These are phyloP conservation scores for Altica lythri DNA, from an alignment of 2,888 invertebrate genomes.

Conservation along the genomic window DNA sequence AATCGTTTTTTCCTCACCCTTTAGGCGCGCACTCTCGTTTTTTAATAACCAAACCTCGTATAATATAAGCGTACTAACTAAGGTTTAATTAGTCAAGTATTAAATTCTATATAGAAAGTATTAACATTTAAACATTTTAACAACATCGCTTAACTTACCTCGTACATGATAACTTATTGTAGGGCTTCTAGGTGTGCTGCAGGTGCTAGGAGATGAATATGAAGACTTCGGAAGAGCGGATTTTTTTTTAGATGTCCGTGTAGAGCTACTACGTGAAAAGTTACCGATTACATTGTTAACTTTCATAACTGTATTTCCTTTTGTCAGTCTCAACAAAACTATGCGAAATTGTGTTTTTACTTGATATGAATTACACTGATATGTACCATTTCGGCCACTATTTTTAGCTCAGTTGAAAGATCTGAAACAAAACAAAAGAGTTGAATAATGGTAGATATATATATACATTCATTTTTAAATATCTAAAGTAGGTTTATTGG, in stretches of 20 bases:
- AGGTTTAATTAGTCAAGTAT: too few species aligned
- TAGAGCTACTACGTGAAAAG: constrained; percentile 50
- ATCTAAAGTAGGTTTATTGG: too few species aligned
- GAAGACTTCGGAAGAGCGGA: constrained; percentile 48
- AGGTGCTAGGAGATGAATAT: constrained; percentile 49
- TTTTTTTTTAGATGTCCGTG: constrained; percentile 46
- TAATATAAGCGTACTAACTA: too few species aligned
- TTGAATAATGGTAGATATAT: neutral
- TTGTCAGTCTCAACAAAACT: neutral
- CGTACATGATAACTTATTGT: constrained; percentile 42
- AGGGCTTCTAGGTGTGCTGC: constrained; percentile 48
- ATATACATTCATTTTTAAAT: too few species aligned
- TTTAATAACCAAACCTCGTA: too few species aligned
- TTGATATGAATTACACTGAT: constrained; percentile 25
- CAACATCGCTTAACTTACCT: too few species aligned
- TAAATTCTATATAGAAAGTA: too few species aligned
- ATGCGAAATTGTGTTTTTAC: constrained; percentile 3
- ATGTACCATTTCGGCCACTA: constrained; percentile 19
- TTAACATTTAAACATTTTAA: too few species aligned
- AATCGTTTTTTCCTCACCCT: too few species aligned
- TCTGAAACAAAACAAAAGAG: constrained; percentile 17
- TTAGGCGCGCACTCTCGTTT: too few species aligned
- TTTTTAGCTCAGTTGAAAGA: neutral
- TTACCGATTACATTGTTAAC: constrained; percentile 42
- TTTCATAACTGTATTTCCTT: constrained; percentile 34